phyloP scores from a whole-genome alignment of 2,888 invertebrate genomes.

The Tubiluchus corallicola region DNA sequence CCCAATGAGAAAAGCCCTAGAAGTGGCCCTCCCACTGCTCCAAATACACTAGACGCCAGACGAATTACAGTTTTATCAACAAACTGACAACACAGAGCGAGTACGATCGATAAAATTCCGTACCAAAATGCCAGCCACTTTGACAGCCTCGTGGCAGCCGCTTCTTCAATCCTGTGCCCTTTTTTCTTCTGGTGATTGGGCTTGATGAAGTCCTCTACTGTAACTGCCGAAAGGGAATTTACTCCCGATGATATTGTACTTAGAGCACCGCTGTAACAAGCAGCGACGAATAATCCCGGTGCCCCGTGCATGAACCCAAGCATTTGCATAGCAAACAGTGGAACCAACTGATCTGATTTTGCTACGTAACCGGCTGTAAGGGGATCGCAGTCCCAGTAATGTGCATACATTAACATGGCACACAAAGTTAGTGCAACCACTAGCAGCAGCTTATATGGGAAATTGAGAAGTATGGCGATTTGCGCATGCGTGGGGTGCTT shows the following conservation, averaged over 20 bases:
- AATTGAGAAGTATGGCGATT: constrained; percentile 14
- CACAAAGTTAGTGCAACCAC: constrained; percentile 12
- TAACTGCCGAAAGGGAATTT: constrained; percentile 10
- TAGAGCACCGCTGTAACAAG: constrained; percentile 9
- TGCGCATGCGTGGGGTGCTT: constrained; percentile 14
- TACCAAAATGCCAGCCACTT: constrained; percentile 9
- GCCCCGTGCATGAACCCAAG: constrained; percentile 9
- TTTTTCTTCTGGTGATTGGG: neutral
- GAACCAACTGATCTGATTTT: constrained; percentile 9
- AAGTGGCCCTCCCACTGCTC: constrained; percentile 7
- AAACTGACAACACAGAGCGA: constrained; percentile 10
- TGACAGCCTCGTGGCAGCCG: constrained; percentile 4
- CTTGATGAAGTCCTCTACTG: constrained; percentile 10
- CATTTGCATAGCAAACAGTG: constrained; percentile 8
- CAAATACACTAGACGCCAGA: neutral
- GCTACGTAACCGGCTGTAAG: constrained; percentile 5
- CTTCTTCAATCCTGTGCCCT: constrained; percentile 1
- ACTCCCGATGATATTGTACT: constrained; percentile 10
- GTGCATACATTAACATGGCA: constrained; percentile 13
- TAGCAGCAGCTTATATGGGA: constrained; percentile 15
- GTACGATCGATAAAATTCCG: constrained; percentile 8
- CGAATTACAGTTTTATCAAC: constrained; percentile 10
- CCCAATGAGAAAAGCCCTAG: constrained; percentile 7
- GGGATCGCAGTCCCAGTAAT: constrained; percentile 11
- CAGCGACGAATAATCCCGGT: constrained; percentile 10